Evolutionary conservation across 2,113 vertebrate species (phyloP).

Genomic region (Climacteris rufus): DNA sequence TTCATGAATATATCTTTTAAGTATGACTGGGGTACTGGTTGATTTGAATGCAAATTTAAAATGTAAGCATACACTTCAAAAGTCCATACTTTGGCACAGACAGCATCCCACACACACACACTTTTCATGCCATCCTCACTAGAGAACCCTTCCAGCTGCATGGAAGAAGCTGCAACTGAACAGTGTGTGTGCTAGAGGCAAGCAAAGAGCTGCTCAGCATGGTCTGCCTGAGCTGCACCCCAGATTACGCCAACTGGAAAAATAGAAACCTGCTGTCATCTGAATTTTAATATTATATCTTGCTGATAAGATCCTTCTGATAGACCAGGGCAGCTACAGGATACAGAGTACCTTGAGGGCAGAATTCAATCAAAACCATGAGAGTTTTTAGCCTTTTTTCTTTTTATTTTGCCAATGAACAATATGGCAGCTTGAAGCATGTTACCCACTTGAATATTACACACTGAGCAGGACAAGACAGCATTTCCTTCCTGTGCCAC

Average conservation of each 20-base stretch:
- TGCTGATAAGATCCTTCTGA: neutral
- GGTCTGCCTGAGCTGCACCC: neutral
- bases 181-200: rapidly evolving
- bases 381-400: neutral
- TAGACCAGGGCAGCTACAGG: neutral
- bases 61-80: rapidly evolving
- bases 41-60: neutral
- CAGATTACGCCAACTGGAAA: neutral
- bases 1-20: neutral
- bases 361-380: neutral
- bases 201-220: neutral
- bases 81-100: neutral
- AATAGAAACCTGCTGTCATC: neutral
- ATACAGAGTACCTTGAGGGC: neutral
- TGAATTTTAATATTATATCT: neutral
- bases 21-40: neutral
- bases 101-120: rapidly evolving
- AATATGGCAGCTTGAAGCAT: neutral
- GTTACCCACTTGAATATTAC: neutral
- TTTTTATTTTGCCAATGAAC: neutral
- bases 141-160: neutral
- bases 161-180: neutral
- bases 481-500: neutral
- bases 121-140: neutral
- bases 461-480: neutral